phyloP scores from a whole-genome alignment of 2,797 vertebrate species.

The Sternotherus odoratus region DNA sequence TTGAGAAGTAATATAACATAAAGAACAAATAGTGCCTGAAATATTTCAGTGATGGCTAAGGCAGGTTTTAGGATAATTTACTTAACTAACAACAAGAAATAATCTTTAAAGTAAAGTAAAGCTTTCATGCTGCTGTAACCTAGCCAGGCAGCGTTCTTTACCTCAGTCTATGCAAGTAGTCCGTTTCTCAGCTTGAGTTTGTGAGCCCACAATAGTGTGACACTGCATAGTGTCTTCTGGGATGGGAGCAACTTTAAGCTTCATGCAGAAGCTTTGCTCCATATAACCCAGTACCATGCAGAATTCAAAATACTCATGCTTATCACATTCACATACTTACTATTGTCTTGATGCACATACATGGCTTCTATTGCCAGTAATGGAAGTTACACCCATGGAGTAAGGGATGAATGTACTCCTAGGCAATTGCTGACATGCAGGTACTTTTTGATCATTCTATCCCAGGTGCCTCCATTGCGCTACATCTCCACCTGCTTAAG shows the following conservation, averaged over 20 bases:
- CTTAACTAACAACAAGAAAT: slow-evolving; percentile 33
- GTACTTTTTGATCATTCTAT: background rate
- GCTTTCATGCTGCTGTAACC: background rate
- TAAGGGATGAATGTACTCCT: background rate
- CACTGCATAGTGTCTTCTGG: background rate
- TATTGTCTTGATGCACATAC: background rate
- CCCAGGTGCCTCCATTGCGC: background rate
- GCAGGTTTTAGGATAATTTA: slow-evolving; percentile 15
- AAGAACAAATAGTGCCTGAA: slow-evolving; percentile 5
- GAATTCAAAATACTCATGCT: slow-evolving; percentile 2
- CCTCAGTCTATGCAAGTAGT: background rate
- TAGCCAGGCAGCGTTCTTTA: background rate
- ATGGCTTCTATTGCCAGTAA: slow-evolving; percentile 31
- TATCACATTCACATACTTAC: background rate
- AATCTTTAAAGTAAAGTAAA: background rate
- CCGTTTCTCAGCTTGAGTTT: background rate
- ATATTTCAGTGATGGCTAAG: background rate
- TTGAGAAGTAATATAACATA: slow-evolving; percentile 40
- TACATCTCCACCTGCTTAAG: slow-evolving; percentile 8
- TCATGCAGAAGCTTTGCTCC: background rate
- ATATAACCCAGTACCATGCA: background rate
- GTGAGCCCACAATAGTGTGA: background rate
- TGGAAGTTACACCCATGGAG: background rate
- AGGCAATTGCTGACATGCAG: background rate
- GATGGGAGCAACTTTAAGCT: background rate